Conservation (phyloP, 2,113 vertebrate genomes). For the Amia ocellicauda region DNA sequence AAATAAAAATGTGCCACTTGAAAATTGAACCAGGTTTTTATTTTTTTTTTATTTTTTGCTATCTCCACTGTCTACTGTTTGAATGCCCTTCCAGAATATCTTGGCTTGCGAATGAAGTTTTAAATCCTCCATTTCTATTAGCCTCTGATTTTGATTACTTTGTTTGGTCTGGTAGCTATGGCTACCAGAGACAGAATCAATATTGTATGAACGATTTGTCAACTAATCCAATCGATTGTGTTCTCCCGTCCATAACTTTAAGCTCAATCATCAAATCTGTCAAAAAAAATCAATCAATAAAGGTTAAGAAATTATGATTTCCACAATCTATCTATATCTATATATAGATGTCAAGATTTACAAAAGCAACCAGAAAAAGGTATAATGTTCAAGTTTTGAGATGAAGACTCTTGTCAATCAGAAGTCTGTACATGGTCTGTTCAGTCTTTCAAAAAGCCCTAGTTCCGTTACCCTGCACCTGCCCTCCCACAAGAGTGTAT, state of each 20-base stretch:
- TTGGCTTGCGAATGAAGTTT: neutral
- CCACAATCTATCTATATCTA: neutral
- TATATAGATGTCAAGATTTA: neutral
- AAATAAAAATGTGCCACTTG: no score
- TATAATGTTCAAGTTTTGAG: no score
- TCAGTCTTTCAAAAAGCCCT: no score
- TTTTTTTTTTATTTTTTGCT: no score
- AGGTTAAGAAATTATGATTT: neutral
- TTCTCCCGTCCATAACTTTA: slow-evolving; percentile 3
- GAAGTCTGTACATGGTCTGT: no score
- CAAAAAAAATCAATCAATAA: neutral
- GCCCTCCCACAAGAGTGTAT: no score
- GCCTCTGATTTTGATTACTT: slow-evolving; percentile 12
- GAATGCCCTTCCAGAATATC: neutral
- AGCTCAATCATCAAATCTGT: slow-evolving; percentile 7
- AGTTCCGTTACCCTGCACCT: no score
- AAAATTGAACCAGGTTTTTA: no score
- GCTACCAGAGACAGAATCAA: slow-evolving; percentile 19
- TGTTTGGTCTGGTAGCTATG: slow-evolving; percentile 19
- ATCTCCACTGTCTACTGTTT: neutral
- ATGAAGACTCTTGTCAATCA: no score
- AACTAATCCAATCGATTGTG: slow-evolving; percentile 21
- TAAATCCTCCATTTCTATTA: slow-evolving; percentile 9
- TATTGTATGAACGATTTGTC: slow-evolving; percentile 16
- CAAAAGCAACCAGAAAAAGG: no score